These are phyloP conservation scores for Salvelinus alpinus DNA, from an alignment of 2,113 vertebrate species.

Conservation along the genomic window DNA sequence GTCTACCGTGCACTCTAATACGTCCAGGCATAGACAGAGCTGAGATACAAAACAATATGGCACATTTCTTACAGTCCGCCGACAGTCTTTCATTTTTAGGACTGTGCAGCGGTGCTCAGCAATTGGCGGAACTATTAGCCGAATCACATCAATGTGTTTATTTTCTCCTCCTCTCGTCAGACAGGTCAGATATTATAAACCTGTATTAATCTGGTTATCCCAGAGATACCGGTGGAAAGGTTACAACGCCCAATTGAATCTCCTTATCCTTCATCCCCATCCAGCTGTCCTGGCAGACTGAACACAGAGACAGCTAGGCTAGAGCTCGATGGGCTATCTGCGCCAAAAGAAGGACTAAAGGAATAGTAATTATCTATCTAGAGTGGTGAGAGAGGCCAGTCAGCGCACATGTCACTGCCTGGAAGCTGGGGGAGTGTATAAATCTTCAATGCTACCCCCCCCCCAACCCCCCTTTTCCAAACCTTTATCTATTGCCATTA, in stretches of 20 bases:
- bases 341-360: constrained; percentile 54
- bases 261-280: constrained; percentile 70
- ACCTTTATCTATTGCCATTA: constrained; percentile 68
- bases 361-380: constrained; percentile 6
- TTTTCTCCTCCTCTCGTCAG: constrained; percentile 59
- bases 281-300: constrained; percentile 69
- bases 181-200: constrained; percentile 75
- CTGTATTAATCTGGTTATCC: constrained; percentile 75
- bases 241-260: constrained; percentile 75
- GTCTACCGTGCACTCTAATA: constrained; percentile 52
- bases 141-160: constrained; percentile 72
- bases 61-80: constrained; percentile 62
- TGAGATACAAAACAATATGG: constrained; percentile 50
- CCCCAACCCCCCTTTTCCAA: constrained; percentile 3
- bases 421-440: constrained; percentile 47
- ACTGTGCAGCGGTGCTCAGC: constrained; percentile 65
- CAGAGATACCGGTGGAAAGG: constrained; percentile 73
- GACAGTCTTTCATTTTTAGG: constrained; percentile 61
- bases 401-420: constrained; percentile 53
- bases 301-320: constrained; percentile 37
- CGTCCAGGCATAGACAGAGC: constrained; percentile 55
- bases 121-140: constrained; percentile 69
- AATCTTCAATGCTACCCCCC: constrained; percentile 16
- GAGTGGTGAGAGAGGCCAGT: constrained; percentile 35
- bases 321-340: constrained; percentile 65